Evolutionary conservation across 2,888 invertebrate genomes (phyloP).

Genomic region (Pandemis corylana): DNA sequence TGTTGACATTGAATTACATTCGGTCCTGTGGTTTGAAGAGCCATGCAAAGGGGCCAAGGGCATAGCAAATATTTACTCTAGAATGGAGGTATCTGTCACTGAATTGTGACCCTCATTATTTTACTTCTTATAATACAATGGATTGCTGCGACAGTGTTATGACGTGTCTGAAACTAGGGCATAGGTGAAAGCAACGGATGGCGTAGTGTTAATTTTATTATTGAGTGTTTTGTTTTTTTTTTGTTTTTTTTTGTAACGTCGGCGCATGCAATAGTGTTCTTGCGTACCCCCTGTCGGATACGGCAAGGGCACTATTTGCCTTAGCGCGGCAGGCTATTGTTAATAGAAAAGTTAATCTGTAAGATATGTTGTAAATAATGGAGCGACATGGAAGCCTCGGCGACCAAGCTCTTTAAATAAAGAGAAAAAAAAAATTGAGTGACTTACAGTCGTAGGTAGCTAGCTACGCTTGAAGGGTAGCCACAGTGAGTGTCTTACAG

Average conservation of each 20-base stretch:
- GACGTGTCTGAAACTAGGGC: not conserved
- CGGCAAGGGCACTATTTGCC: too few relatives aligned
- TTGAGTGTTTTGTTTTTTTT: too few relatives aligned
- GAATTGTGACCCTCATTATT: conserved; percentile 31
- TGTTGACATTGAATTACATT: conserved; percentile 40
- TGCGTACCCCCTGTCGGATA: too few relatives aligned
- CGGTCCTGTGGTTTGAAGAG: conserved; percentile 26
- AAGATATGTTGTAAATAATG: too few relatives aligned
- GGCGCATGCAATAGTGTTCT: too few relatives aligned
- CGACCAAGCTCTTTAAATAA: too few relatives aligned
- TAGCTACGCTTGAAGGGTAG: not conserved
- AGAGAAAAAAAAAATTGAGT: too few relatives aligned
- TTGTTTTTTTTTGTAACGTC: too few relatives aligned
- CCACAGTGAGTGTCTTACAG: not conserved
- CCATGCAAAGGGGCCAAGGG: conserved; percentile 25
- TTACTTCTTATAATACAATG: conserved; percentile 23
- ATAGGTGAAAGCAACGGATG: not conserved
- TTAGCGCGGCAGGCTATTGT: too few relatives aligned
- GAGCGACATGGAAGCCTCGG: too few relatives aligned
- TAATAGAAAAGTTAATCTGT: too few relatives aligned
- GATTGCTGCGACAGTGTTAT: not conserved
- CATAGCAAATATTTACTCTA: conserved; percentile 35
- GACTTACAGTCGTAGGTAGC: too few relatives aligned
- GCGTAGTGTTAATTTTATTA: not conserved
- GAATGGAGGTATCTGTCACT: conserved; percentile 23